Base-by-base conservation (phyloP, 2,888 invertebrate genomes). In the Panopea generosa region DNA sequence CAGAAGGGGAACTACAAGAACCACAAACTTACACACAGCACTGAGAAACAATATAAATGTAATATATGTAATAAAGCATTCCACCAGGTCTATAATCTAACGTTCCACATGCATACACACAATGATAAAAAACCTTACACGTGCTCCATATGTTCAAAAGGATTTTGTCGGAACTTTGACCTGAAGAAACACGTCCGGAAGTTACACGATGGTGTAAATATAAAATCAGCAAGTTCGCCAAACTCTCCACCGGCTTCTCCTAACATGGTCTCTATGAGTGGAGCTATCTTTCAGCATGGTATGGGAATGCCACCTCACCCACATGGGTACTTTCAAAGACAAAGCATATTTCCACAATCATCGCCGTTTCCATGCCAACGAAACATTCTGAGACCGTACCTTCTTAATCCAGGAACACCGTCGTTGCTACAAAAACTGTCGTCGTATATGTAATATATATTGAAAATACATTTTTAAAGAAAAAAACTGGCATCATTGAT, bases 61-160 rank as follows among this genome's bases (percentile, higher is more conserved):
- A 95, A 94, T 76, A 96, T 98, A 63, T 98, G 98, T 93, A 96
- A 96, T 90, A 98, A 93, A 91, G 97, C 97, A 0, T 97, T 98
- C 93, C 97, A 98, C 90, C 94, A 94, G 93, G 94, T 98, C 79
- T 99, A 99, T 94, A 99, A 99, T 92, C 94, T 99, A 45, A 99
- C 99, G 0, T 99, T 99, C 93, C 99, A 99, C 94, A 99, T 99
- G 99, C 98, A 99, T 94, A 98, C 99, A 2, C 98, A 99, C 93
- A 98, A 98, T 92, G 98, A 99, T 89, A 96, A 98, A 91, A 99
- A 99, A 89, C 99, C 99, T 0, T 99, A 98, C 92, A 97, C 97
- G 0, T 99, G 99, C 92, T 95, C 84, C 18, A 85, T 92, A 20
- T 93, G 93, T 78, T 89, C 90, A 2, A 93, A 93, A 91, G 98